Percentiles rank a stretch among this genome's conserved stretches.
Evolutionary conservation across 2,797 vertebrate genomes (phyloP).

Genomic region (Rhinogobio ventralis): DNA sequence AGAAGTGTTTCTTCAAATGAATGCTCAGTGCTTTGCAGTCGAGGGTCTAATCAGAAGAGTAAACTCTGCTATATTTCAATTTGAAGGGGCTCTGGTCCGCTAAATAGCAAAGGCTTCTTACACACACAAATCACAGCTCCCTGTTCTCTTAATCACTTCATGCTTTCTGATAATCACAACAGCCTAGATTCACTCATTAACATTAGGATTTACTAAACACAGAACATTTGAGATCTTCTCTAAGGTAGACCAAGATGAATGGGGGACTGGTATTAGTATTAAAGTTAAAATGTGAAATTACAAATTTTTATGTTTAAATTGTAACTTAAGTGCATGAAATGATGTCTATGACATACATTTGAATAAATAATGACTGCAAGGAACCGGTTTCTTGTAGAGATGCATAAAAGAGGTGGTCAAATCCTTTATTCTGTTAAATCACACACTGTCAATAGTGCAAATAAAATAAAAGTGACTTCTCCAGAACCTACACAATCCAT

Average conservation of each 20-base stretch:
- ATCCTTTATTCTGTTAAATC: constrained; percentile 33
- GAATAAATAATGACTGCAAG: background rate
- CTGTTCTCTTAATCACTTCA: constrained; percentile 93
- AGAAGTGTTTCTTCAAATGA: constrained; percentile 87
- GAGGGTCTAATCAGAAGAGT: constrained; percentile 99
- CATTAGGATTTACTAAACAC: constrained; percentile 78
- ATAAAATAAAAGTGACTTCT: constrained; percentile 18
- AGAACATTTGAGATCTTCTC: constrained; percentile 5
- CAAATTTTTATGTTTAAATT: background rate
- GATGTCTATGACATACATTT: background rate
- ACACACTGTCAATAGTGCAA: constrained; percentile 29
- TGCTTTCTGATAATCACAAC: constrained; percentile 67
- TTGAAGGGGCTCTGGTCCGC: constrained; percentile 99
- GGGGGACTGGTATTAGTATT: background rate
- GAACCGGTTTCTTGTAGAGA: background rate
- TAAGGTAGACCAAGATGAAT: background rate
- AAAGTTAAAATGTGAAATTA: background rate
- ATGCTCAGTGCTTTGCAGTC: constrained; percentile 96
- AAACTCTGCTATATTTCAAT: constrained; percentile 99
- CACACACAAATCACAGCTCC: constrained; percentile 92
- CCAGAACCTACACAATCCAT: constrained; percentile 45
- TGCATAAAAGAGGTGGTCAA: background rate
- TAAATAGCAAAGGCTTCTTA: constrained; percentile 99
- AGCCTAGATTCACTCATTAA: constrained; percentile 89
- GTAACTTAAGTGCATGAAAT: background rate